A percentile compares a stretch with the other conserved stretches of the same genome.
phyloP scores from a whole-genome alignment of 2,797 vertebrate species.

The Schizopygopsis malacanthus region DNA sequence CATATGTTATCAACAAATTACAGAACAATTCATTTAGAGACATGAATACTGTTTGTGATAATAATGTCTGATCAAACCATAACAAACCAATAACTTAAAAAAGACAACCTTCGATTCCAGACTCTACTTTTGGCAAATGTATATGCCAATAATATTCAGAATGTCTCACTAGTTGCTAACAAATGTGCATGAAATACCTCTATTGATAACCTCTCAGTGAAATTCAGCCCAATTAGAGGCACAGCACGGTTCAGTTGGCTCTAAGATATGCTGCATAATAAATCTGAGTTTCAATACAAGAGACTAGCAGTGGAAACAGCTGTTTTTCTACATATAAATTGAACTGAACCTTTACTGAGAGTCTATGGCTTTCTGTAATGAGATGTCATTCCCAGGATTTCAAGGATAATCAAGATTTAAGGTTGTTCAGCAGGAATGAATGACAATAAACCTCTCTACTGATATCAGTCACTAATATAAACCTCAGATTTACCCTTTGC shows the following conservation, averaged over 20 bases:
- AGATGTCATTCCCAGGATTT: slow-evolving; percentile 22
- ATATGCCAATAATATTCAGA: slow-evolving; percentile 25
- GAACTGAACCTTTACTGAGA: slow-evolving; percentile 27
- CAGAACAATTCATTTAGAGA: slow-evolving; percentile 30
- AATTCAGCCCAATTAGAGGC: slow-evolving; percentile 49
- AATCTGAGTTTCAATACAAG: slow-evolving; percentile 32
- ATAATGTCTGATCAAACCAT: slow-evolving; percentile 14
- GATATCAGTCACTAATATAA: background rate
- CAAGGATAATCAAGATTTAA: background rate
- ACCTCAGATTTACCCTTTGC: background rate
- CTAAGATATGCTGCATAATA: slow-evolving; percentile 55
- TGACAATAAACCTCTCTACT: slow-evolving; percentile 4
- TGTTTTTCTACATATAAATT: slow-evolving; percentile 38
- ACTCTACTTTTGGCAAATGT: background rate
- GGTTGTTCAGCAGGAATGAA: slow-evolving; percentile 1
- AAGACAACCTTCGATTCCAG: too few relatives aligned
- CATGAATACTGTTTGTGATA: background rate
- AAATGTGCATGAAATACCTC: slow-evolving; percentile 36
- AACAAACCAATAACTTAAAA: slow-evolving; percentile 11
- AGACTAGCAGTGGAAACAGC: slow-evolving; percentile 37
- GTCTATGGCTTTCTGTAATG: slow-evolving; percentile 28
- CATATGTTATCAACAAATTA: slow-evolving; percentile 28
- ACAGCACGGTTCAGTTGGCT: slow-evolving; percentile 35
- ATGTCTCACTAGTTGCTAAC: slow-evolving; percentile 30
- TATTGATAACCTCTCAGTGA: slow-evolving; percentile 44